Conservation (phyloP, 2,797 vertebrate species). For the Trachurus trachurus region DNA sequence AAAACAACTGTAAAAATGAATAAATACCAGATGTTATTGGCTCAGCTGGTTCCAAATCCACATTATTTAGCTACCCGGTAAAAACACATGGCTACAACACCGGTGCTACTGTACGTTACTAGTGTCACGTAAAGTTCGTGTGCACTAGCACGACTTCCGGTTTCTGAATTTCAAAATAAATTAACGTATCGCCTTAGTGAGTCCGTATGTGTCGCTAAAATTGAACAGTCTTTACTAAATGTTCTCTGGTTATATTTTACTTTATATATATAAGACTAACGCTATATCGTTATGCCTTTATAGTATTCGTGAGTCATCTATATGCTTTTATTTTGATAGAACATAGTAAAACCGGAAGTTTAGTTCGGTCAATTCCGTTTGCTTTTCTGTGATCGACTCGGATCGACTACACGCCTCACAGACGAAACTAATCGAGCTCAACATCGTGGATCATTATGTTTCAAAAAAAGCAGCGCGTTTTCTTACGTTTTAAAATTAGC, state of each 20-base stretch:
- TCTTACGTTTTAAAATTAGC: background rate
- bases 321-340: conserved; percentile 39
- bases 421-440: conserved; percentile 36
- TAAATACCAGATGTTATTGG: conserved; percentile 53
- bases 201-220: accelerated
- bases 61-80: background rate
- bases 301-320: accelerated
- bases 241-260: accelerated
- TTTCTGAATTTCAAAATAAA: conserved; percentile 21
- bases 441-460: conserved; percentile 19
- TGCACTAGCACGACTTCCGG: background rate
- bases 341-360: background rate
- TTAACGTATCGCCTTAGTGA: accelerated
- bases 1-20: background rate
- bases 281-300: accelerated
- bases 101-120: background rate
- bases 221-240: accelerated
- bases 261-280: accelerated
- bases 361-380: accelerated
- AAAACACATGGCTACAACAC: conserved; percentile 53
- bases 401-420: conserved; percentile 28
- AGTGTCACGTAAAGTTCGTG: accelerated
- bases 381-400: background rate
- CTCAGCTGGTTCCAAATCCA: background rate
- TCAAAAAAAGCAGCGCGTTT: conserved; percentile 52